phyloP scores from a whole-genome alignment of 2,888 invertebrate species.

The Phymatocera aterrima region DNA sequence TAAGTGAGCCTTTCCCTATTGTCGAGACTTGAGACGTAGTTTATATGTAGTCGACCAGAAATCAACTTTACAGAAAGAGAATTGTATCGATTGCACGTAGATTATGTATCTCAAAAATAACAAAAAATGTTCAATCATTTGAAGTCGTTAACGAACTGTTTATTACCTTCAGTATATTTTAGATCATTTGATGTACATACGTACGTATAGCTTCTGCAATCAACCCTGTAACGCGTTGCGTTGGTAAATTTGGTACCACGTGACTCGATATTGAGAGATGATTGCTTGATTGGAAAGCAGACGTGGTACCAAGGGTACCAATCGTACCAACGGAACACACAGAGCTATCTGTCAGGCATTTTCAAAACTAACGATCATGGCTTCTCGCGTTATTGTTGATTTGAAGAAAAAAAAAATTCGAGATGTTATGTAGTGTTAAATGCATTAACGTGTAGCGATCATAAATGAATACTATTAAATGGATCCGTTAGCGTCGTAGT shows the following conservation, averaged over 20 bases:
- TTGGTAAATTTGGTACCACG: no score
- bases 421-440: no score
- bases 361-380: background rate
- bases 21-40: background rate
- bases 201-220: no score
- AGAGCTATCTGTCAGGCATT: no score
- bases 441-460: background rate
- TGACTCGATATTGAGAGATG: no score
- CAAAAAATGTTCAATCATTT: background rate
- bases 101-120: background rate
- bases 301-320: no score
- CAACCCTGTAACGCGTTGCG: no score
- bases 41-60: constrained; percentile 1
- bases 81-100: background rate
- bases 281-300: no score
- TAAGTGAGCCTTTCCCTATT: constrained; percentile 13
- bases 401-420: no score
- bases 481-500: background rate
- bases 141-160: background rate
- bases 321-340: no score
- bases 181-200: no score
- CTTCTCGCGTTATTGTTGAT: background rate
- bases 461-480: background rate
- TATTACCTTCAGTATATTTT: no score
- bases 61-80: background rate